Base-by-base conservation (phyloP, 2,888 invertebrate species). In the Chamaedrilus cognettii region DNA sequence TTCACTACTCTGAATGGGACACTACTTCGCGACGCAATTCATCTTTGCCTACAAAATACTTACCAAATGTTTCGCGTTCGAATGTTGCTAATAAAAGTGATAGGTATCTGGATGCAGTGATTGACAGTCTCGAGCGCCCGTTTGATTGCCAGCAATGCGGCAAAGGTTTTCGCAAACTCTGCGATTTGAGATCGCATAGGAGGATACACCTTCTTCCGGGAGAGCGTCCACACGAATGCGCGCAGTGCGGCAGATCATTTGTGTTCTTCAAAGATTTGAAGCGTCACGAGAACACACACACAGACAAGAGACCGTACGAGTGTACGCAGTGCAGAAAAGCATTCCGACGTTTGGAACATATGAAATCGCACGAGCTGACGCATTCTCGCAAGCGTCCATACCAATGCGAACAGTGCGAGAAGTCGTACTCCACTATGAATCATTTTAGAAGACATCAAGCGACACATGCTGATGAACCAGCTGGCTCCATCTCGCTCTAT, bases 281-380 rank as follows among this genome's bases (percentile, higher is more conserved):
- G n/a, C 19, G 23, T n/a, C 60, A 60, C 23, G 60, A 60, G 34
- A 31, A 35, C 32, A 28, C 28, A 11, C 60, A 60, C 60, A 60
- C 34, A 28, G 60, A 28, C 23, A 32, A 33, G n/a, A 60, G 28
- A 35, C 60, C 60, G 15, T 60, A 15, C 34, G 26, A 28, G 19
- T 60, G 60, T 34, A 32, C 3, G 33, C 28, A 11, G 5, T 60
- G 60, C n/a, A n/a, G 28, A n/a, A 31, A 34, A 7, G 23, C 23
- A n/a, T 60, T 33, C 34, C 19, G 11, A 15, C 33, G 60, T 23
- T 23, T 34, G 3, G n/a, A 60, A 7, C 28, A 11, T n/a, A 32
- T 60, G n/a, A 31, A 23, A 23, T 5, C 3, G 3, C 60, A 60
- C 34, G 34, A 60, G 3, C 23, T 23, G n/a, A 4, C 23, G 34